Evolutionary conservation across 2,113 vertebrate genomes (phyloP).

Genomic region (Chamaetylas fuelleborni): DNA sequence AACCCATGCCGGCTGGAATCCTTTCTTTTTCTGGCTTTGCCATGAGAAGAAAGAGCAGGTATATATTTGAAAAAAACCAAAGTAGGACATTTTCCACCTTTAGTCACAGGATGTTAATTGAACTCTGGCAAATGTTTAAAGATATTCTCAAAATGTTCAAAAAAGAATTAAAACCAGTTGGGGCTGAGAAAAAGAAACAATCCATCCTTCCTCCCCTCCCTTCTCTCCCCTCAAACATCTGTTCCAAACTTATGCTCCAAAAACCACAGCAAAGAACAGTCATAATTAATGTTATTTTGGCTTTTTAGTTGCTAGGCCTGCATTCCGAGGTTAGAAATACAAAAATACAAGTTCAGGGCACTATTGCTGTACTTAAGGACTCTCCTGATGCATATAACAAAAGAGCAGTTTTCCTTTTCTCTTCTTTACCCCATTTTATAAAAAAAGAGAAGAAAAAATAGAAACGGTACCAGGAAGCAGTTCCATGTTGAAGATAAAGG

Average conservation of each 20-base stretch:
- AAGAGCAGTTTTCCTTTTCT: not conserved
- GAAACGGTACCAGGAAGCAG: slow-evolving; percentile 68
- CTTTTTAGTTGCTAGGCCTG: slow-evolving; percentile 59
- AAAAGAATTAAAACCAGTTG: slow-evolving; percentile 77
- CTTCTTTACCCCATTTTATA: not conserved
- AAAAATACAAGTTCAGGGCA: slow-evolving; percentile 65
- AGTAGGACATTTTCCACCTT: slow-evolving; percentile 74
- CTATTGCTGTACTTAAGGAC: slow-evolving; percentile 48
- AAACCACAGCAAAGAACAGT: slow-evolving; percentile 66
- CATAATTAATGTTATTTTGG: slow-evolving; percentile 71
- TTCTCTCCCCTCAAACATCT: slow-evolving; percentile 61
- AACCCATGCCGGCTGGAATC: slow-evolving; percentile 66
- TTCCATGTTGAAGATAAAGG: slow-evolving; percentile 69
- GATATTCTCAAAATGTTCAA: slow-evolving; percentile 69
- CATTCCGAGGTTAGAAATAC: slow-evolving; percentile 70
- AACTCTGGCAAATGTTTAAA: slow-evolving; percentile 79
- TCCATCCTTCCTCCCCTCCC: slow-evolving; percentile 12
- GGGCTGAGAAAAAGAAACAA: slow-evolving; percentile 55
- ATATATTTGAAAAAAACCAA: slow-evolving; percentile 63
- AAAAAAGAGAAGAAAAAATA: not conserved
- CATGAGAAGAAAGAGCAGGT: slow-evolving; percentile 55
- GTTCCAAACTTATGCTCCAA: slow-evolving; percentile 68
- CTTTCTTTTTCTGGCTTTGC: slow-evolving; percentile 46
- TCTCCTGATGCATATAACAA: slow-evolving; percentile 53
- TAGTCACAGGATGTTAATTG: slow-evolving; percentile 71